Evolutionary conservation across 2,888 invertebrate species (phyloP).

Genomic region (Metellina segmentata): DNA sequence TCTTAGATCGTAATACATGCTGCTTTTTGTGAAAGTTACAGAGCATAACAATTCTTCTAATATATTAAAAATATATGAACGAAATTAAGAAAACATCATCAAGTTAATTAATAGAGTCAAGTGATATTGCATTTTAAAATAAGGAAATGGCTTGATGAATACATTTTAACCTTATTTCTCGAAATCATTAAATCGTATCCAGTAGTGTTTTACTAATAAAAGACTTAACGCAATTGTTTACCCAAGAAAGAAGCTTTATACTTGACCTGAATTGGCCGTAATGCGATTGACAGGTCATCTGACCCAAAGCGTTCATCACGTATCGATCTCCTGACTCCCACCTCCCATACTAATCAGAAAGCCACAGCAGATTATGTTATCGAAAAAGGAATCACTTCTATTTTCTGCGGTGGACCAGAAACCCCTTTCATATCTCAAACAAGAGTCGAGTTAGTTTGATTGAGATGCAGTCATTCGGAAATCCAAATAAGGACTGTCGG

Average conservation of each 20-base stretch:
- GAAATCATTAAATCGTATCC: not conserved
- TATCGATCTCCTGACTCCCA: not conserved
- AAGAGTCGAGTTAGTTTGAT: conserved; percentile 35
- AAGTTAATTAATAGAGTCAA: no score
- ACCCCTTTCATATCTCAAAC: conserved; percentile 5
- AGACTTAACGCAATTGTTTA: conserved; percentile 39
- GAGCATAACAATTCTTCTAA: no score
- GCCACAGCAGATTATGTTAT: conserved; percentile 24
- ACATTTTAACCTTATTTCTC: no score
- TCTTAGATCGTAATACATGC: no score
- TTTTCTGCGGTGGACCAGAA: conserved; percentile 1
- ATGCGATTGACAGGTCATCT: conserved; percentile 47
- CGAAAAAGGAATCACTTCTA: conserved; percentile 14
- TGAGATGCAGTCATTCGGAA: conserved; percentile 34
- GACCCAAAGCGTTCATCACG: conserved; percentile 4
- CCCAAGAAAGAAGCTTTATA: not conserved
- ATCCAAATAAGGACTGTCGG: not conserved
- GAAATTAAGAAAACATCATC: no score
- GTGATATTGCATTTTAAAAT: no score
- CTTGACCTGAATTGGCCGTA: conserved; percentile 1
- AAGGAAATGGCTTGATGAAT: no score
- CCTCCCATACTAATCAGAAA: conserved; percentile 27
- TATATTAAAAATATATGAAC: no score
- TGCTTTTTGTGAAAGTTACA: no score
- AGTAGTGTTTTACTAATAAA: not conserved